Base-by-base conservation (phyloP, 2,113 vertebrate species). In the Ondatra zibethicus region DNA sequence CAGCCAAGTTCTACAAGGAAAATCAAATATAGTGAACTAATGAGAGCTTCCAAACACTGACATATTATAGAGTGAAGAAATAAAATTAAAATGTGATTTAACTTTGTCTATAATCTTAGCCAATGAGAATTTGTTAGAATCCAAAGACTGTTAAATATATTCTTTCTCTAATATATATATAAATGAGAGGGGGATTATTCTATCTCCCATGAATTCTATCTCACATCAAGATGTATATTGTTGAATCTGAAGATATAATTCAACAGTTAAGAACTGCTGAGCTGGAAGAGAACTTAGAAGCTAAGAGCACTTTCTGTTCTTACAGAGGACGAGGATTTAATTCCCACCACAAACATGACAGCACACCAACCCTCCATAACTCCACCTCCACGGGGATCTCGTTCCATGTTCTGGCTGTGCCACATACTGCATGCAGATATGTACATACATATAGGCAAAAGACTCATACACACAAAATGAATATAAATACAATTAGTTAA, bases 1-100 rank as follows among this genome's bases (percentile, higher is more conserved):
- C n/a, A 89, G 92, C 6, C 61, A 42, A 89, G 6, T 92, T 96
- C n/a, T 78, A 93, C 3, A 73, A 47, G 39, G 73, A 73, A 19
- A 77, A 91, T 91, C 70, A 96, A 95, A 81, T 88, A 70, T 33
- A 72, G 16, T 45, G 63, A 96, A 89, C 82, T 92, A 96, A 87
- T 70, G 39, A 96, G 72, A 97, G 91, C 29, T 81, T 96, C 27
- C 66, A 88, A 92, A 77, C 7, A 42, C 86, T 75, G 33, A 14
- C 36, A 78, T 81, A 81, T 81, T 58, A 91, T 39, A 91, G 66
- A 95, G 25, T 27, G 96, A 95, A 66, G 23, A 50, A 96, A 73
- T 68, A 11, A 89, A 91, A 63, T 75, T 94, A 8, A 81, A 89
- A 86, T 55, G 87, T 80, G 25, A 45, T 87, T 36, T 94, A 76